Conservation (phyloP, 2,888 invertebrate species). For the Strigamia crassipes region DNA sequence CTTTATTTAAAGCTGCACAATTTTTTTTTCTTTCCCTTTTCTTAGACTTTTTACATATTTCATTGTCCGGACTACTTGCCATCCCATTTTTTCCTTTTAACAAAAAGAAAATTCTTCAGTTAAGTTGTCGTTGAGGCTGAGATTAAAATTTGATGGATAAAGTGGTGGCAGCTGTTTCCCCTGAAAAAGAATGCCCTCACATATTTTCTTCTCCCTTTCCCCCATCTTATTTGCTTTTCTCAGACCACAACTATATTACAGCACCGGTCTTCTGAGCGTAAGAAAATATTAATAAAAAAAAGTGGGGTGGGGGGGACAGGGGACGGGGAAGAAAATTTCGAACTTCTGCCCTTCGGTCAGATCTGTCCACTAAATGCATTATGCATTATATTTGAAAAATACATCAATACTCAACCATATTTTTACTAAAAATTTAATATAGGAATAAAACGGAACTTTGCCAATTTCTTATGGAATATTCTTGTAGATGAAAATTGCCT, state of each 20-base stretch:
- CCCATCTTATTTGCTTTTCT: slow-evolving; percentile 28
- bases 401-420: neutral
- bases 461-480: neutral
- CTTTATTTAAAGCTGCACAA: neutral
- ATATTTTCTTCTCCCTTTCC: slow-evolving; percentile 11
- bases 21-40: neutral
- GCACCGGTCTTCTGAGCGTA: neutral
- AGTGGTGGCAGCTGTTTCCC: slow-evolving; percentile 21
- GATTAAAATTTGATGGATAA: slow-evolving; percentile 36
- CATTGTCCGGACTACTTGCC: neutral
- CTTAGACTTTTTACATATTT: neutral
- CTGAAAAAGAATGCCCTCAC: slow-evolving; percentile 22
- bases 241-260: slow-evolving; percentile 23
- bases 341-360: slow-evolving; percentile 5
- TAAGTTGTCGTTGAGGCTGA: slow-evolving; percentile 27
- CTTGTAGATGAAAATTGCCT: neutral
- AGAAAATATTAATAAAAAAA: neutral
- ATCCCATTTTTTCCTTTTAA: neutral
- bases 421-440: neutral
- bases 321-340: neutral
- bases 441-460: neutral
- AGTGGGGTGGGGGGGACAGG: neutral
- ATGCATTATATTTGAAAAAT: slow-evolving; percentile 19
- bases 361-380: slow-evolving; percentile 15
- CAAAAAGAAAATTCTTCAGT: neutral